Percentiles rank a stretch among this genome's conserved stretches.
Conservation (phyloP, 2,888 invertebrate species). For the Caenorhabditis sp. region DNA sequence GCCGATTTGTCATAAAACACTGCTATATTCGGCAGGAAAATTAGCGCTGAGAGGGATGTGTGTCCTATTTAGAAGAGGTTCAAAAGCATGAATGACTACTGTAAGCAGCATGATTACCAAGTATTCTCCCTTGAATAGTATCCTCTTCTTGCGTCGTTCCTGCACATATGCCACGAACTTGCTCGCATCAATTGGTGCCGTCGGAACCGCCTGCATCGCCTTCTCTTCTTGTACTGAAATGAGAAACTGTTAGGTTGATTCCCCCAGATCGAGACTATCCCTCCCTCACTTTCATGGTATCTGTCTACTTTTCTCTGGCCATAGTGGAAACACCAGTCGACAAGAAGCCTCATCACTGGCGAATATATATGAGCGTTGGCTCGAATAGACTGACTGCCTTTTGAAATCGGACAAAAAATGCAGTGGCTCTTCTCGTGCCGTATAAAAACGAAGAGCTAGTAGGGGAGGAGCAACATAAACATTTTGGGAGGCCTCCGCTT, state of each 20-base stretch:
- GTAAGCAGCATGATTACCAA: constrained; percentile 72
- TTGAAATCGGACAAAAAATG: constrained; percentile 1
- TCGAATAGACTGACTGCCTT: not conserved
- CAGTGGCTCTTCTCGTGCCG: constrained; percentile 19
- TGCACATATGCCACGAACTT: constrained; percentile 83
- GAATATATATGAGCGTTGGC: no score
- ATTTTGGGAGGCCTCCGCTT: constrained; percentile 37
- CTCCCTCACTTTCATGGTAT: constrained; percentile 41
- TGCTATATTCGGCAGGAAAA: not conserved
- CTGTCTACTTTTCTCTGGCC: constrained; percentile 22
- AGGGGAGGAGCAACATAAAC: constrained; percentile 52
- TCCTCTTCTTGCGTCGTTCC: constrained; percentile 82
- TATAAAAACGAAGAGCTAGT: constrained; percentile 43
- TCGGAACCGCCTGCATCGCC: constrained; percentile 83
- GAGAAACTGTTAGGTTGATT: not conserved
- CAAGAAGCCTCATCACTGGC: constrained; percentile 13
- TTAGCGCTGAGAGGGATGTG: not conserved
- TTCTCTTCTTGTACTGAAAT: constrained; percentile 83
- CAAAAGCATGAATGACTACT: not conserved
- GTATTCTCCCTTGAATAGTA: constrained; percentile 83
- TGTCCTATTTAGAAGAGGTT: no score
- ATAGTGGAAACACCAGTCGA: constrained; percentile 29
- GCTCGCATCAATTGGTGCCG: constrained; percentile 81
- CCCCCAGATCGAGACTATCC: not conserved
- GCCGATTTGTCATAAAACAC: constrained; percentile 23